Conservation (phyloP, 2,888 invertebrate species). For the Camponotus fellah region DNA sequence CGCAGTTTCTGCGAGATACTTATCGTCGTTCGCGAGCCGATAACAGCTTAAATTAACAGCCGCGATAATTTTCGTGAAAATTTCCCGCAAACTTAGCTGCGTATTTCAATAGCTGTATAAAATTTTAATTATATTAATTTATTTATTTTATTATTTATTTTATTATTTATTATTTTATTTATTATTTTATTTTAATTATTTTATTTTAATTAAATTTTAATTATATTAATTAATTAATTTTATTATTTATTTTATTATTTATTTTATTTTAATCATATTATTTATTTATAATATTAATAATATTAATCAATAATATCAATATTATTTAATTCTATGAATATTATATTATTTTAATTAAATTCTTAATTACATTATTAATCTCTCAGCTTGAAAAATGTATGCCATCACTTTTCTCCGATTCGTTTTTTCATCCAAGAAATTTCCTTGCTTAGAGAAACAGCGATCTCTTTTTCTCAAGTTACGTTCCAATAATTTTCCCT, state of each 20-base stretch:
- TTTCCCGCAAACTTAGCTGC: neutral
- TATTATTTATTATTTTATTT: too few species aligned
- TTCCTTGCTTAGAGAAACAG: neutral
- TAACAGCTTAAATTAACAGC: neutral
- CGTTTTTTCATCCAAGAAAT: neutral
- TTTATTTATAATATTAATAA: too few species aligned
- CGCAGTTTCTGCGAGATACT: slow-evolving; percentile 4
- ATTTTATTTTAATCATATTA: too few species aligned
- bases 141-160: too few species aligned
- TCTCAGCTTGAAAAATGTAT: neutral
- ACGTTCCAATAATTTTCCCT: neutral
- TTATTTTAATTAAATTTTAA: too few species aligned
- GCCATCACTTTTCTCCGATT: neutral
- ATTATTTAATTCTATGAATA: too few species aligned
- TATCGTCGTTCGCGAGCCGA: neutral
- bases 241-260: too few species aligned
- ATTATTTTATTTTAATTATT: too few species aligned
- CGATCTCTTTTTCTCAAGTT: neutral
- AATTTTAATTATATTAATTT: neutral
- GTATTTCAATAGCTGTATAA: neutral
- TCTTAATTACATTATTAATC: neutral
- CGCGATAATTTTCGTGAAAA: neutral
- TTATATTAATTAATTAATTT: neutral
- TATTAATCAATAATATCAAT: too few species aligned
- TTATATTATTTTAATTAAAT: neutral